Conservation (phyloP, 2,888 invertebrate species). For the Pachydiplax longipennis region DNA sequence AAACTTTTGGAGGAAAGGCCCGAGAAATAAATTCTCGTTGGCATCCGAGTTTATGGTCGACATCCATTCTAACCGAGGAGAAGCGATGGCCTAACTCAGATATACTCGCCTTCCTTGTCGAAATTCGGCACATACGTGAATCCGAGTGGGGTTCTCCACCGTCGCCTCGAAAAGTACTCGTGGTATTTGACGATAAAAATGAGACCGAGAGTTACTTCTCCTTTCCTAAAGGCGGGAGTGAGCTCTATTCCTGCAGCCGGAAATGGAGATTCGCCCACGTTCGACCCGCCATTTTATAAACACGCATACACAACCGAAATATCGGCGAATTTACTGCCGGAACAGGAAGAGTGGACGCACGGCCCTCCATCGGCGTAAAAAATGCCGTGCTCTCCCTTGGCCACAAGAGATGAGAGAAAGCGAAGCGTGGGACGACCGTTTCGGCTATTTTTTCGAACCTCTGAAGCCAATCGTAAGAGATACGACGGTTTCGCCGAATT, state of each 20-base stretch:
- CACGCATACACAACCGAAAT: not conserved
- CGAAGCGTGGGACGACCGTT: not conserved
- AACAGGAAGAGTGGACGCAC: not conserved
- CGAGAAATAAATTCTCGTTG: not conserved
- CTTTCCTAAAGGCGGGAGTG: not conserved
- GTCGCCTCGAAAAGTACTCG: too few relatives aligned
- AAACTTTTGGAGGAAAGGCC: not conserved
- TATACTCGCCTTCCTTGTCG: not conserved
- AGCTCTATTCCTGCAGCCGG: not conserved
- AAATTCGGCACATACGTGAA: not conserved
- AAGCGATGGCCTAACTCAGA: not conserved
- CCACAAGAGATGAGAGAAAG: not conserved
- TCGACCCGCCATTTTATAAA: not conserved
- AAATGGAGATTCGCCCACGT: not conserved
- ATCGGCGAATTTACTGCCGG: not conserved
- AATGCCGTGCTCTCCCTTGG: not conserved
- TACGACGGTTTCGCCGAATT: not conserved
- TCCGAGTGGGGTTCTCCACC: not conserved
- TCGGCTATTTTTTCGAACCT: not conserved
- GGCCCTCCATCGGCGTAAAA: not conserved
- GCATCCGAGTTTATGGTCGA: not conserved
- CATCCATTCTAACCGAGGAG: not conserved
- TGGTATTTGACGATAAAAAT: not conserved
- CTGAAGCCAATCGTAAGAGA: not conserved
- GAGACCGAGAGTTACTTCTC: not conserved